Evolutionary conservation across 2,113 vertebrate genomes (phyloP).

Genomic region (Ictalurus punctatus): DNA sequence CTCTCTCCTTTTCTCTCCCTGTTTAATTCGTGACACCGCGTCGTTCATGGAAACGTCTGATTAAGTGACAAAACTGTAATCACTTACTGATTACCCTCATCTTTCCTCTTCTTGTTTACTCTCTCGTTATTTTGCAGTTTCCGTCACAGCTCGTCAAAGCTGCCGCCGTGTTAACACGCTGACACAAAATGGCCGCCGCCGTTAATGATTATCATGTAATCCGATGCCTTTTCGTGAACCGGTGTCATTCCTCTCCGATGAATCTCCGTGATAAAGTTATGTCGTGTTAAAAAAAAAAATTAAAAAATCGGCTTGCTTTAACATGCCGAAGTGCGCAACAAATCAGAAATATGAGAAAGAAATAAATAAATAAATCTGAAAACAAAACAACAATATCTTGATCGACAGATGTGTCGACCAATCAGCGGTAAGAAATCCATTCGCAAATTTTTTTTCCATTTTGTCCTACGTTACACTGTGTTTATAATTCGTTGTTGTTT

Average conservation of each 20-base stretch:
- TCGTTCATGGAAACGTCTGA: constrained; percentile 49
- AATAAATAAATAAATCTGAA: too few species aligned
- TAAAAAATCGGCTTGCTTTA: too few species aligned
- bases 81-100: constrained; percentile 60
- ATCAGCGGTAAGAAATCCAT: too few species aligned
- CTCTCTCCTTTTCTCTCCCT: constrained; percentile 45
- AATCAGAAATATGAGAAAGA: too few species aligned
- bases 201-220: constrained; percentile 47
- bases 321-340: too few species aligned
- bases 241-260: constrained; percentile 31
- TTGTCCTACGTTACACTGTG: too few species aligned
- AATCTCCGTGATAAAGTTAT: background rate
- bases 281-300: background rate
- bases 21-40: constrained; percentile 58
- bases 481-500: too few species aligned
- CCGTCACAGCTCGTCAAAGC: constrained; percentile 63
- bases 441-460: too few species aligned
- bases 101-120: constrained; percentile 50
- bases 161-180: constrained; percentile 51
- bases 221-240: constrained; percentile 10
- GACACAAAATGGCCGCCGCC: constrained; percentile 32
- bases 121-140: constrained; percentile 38
- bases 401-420: too few species aligned
- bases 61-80: constrained; percentile 61
- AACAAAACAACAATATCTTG: too few species aligned